A percentile compares a stretch with the other conserved stretches of the same genome.
These are phyloP conservation scores for Percopsis transmontana DNA, from an alignment of 2,113 vertebrate genomes.

Conservation along the genomic window DNA sequence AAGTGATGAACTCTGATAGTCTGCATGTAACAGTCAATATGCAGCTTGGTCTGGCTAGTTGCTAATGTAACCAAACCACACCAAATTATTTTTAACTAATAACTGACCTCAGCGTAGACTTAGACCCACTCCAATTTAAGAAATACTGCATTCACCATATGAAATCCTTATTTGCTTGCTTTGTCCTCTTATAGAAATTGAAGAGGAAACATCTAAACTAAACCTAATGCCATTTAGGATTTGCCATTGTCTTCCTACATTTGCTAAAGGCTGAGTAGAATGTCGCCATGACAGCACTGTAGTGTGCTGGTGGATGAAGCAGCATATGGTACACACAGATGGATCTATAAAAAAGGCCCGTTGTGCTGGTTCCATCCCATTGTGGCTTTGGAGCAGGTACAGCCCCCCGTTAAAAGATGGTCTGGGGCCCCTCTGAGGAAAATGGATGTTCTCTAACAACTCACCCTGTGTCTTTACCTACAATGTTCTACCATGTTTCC, in stretches of 20 bases:
- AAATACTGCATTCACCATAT: too few species aligned
- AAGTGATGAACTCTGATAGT: not conserved
- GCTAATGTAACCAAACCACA: too few species aligned
- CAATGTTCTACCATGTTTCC: constrained; percentile 7
- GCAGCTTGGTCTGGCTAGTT: too few species aligned
- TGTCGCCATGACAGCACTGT: constrained; percentile 15
- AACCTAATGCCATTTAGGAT: too few species aligned
- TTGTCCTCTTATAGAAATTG: too few species aligned
- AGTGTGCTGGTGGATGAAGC: not conserved
- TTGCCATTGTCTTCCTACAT: too few species aligned
- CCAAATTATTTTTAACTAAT: too few species aligned
- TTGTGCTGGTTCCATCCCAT: not conserved
- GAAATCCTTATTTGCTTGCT: too few species aligned
- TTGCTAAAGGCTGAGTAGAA: not conserved
- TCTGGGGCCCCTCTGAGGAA: not conserved
- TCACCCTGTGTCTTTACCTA: constrained; percentile 44
- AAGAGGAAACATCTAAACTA: too few species aligned
- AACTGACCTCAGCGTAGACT: too few species aligned
- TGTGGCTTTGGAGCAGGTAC: not conserved
- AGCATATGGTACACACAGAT: not conserved
- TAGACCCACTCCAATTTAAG: too few species aligned
- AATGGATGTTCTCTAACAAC: not conserved
- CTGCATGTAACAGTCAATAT: too few species aligned
- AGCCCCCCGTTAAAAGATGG: not conserved
- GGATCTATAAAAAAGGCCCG: not conserved